Evolutionary conservation across 2,797 vertebrate genomes (phyloP).

Genomic region (Allobates femoralis): DNA sequence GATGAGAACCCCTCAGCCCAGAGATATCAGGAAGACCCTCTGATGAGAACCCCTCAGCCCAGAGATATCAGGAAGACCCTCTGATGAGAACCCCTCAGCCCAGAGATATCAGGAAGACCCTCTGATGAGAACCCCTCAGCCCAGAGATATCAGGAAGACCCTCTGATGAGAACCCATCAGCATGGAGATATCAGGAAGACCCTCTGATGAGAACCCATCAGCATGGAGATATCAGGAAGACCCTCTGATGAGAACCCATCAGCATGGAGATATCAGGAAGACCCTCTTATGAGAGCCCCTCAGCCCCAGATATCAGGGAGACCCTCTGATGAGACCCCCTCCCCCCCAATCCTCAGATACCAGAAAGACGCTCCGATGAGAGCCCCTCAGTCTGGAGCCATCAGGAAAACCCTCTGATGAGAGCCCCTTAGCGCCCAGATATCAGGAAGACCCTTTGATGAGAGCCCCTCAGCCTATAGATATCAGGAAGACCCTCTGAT

Average conservation of each 20-base stretch:
- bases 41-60: background rate
- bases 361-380: background rate
- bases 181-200: background rate
- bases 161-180: background rate
- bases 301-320: background rate
- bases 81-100: background rate
- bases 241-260: background rate
- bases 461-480: background rate
- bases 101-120: background rate
- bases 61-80: background rate
- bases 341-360: too few relatives aligned
- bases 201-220: background rate
- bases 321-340: background rate
- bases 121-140: background rate
- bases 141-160: background rate
- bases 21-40: background rate
- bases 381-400: background rate
- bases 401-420: background rate
- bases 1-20: background rate
- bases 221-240: background rate
- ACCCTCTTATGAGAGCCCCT: background rate
- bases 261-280: background rate
- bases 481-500: background rate
- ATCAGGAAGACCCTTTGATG: background rate
- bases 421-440: background rate